Evolutionary conservation across 2,113 vertebrate genomes (phyloP).

Genomic region (Eleginops maclovinus): DNA sequence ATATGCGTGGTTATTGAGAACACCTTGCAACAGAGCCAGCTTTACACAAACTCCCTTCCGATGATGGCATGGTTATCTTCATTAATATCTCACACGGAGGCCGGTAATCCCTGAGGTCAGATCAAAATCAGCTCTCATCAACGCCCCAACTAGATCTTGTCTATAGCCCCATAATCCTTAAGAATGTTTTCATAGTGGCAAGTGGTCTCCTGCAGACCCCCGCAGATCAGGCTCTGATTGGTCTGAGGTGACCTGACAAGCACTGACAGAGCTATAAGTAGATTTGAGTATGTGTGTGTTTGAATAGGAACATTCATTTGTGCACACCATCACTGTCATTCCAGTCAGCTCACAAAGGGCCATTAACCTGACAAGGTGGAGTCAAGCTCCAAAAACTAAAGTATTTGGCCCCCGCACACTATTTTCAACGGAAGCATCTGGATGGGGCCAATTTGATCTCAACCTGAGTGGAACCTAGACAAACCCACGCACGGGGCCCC

Average conservation of each 20-base stretch:
- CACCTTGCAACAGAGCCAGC: neutral
- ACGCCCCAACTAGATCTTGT: constrained; percentile 57
- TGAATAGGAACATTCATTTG: constrained; percentile 53
- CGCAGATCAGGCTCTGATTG: constrained; percentile 48
- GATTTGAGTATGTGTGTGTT: constrained; percentile 4
- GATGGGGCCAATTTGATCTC: constrained; percentile 82
- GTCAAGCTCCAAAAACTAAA: constrained; percentile 59
- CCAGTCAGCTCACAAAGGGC: constrained; percentile 64
- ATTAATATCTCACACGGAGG: constrained; percentile 63
- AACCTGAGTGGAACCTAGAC: constrained; percentile 82
- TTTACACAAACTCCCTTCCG: constrained; percentile 28
- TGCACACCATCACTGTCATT: constrained; percentile 61
- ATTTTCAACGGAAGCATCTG: constrained; percentile 87
- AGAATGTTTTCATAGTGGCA: constrained; percentile 68
- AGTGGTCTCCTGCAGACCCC: constrained; percentile 48
- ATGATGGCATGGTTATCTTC: constrained; percentile 62
- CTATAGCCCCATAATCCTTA: constrained; percentile 51
- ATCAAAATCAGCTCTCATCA: constrained; percentile 59
- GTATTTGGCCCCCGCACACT: constrained; percentile 70
- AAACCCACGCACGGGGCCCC: constrained; percentile 73
- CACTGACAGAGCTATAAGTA: constrained; percentile 58
- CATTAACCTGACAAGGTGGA: constrained; percentile 79
- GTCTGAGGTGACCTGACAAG: constrained; percentile 63
- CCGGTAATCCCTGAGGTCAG: constrained; percentile 52
- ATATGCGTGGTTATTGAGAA: neutral